These are phyloP conservation scores for Calameuta filiformis DNA, from an alignment of 2,888 invertebrate species.

Conservation along the genomic window DNA sequence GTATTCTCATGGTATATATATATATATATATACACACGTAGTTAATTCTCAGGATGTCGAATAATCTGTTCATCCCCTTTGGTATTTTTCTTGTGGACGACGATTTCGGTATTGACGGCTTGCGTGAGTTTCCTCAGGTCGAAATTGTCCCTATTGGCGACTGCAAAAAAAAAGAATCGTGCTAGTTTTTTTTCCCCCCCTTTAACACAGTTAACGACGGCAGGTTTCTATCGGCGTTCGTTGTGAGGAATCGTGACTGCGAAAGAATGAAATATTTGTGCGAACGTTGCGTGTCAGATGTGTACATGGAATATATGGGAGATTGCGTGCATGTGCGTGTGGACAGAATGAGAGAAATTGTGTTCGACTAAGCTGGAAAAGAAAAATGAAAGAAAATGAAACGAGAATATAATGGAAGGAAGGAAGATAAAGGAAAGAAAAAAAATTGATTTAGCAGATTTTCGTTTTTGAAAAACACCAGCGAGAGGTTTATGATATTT, in stretches of 20 bases:
- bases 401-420: conserved; percentile 24
- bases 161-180: conserved; percentile 25
- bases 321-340: not conserved
- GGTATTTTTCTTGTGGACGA: not conserved
- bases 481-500: conserved; percentile 42
- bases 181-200: conserved; percentile 32
- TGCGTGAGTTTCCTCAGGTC: not conserved
- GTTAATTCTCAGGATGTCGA: not conserved
- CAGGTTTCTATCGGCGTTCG: conserved; percentile 34
- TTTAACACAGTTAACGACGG: conserved; percentile 30
- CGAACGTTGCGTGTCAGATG: conserved; percentile 15
- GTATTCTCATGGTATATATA: not conserved
- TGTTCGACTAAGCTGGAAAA: conserved; percentile 11
- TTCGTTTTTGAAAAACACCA: conserved; percentile 30
- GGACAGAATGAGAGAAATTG: not conserved
- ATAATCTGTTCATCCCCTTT: not conserved
- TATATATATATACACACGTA: too few relatives aligned
- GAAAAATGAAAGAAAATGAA: conserved; percentile 10
- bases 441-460: conserved; percentile 25
- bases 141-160: conserved; percentile 7
- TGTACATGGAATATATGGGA: conserved; percentile 20
- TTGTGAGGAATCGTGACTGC: conserved; percentile 18
- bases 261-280: conserved; percentile 8
- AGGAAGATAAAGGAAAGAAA: conserved; percentile 15
- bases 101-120: not conserved